Evolutionary conservation across 2,797 vertebrate species (phyloP), one percentile per base, ranked within the genome.

Genomic region (Natrix natrix): DNA sequence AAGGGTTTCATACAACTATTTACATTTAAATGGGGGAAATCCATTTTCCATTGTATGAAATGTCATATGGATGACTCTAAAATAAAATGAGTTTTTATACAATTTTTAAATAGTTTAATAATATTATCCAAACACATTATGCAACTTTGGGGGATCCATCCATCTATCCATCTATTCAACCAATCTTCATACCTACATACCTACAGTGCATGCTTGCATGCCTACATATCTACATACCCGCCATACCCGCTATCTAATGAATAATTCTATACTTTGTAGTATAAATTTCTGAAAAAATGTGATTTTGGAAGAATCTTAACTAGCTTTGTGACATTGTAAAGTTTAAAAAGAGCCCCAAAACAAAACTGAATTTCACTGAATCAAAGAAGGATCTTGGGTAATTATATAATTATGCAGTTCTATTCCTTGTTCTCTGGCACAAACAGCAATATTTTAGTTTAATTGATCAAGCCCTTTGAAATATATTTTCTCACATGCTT

Each of bases 401-500:
- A 86, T 86, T 89, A 89, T 55, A 66, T 54, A 89, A 93, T 52
- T 24, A 56, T 60, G 24, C 57, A 90, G 43, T 90, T 88, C 56
- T 57, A 17, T 13, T 86, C 52, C 59, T 90, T 93, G 59, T 86
- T 86, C 48, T 66, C 90, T 55, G n/a, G 60, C 24, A 66, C 22
- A 90, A 90, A 66, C 60, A 66, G 32, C 10, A 90, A 22, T 57
- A 37, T n/a, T 63, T 61, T n/a, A 56, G 16, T 63, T 92, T 86
- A 92, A 66, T n/a, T 63, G 89, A 92, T 63, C 14, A 86, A 86
- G 28, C 24, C 78, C 63, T 90, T 93, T 86, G 59, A 93, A 87
- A 90, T 86, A 87, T 56, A 54, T 11, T 48, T 92, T 37, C 52
- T 24, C 24, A 22, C 63, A 56, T 92, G 48, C 63, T 90, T 86